Percentiles rank a stretch among this genome's conserved stretches.
Evolutionary conservation across 2,888 invertebrate species (phyloP).

Genomic region (Nasonovia ribisnigri): DNA sequence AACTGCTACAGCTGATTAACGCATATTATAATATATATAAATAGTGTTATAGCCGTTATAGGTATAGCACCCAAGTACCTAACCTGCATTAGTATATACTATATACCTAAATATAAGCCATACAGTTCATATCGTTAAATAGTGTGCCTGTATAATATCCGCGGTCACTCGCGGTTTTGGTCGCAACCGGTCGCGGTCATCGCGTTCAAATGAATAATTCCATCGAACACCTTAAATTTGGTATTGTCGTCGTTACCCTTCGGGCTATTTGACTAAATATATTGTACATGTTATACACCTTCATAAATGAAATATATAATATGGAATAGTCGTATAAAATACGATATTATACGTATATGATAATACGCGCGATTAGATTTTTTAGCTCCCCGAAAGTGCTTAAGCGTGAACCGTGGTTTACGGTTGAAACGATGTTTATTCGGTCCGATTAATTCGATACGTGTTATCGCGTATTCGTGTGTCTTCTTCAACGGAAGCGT

Average conservation of each 20-base stretch:
- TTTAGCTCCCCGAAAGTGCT: neutral
- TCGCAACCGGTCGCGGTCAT: neutral
- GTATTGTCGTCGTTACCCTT: neutral
- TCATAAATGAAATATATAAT: neutral
- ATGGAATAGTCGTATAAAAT: neutral
- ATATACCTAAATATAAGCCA: neutral
- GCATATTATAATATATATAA: neutral
- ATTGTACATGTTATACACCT: neutral
- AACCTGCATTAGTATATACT: neutral
- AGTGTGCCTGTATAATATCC: neutral
- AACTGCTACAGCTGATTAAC: neutral
- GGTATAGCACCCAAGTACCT: neutral
- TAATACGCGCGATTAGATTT: neutral
- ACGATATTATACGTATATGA: neutral
- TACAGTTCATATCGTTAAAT: neutral
- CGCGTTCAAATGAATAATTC: neutral
- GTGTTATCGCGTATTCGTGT: neutral
- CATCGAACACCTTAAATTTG: neutral
- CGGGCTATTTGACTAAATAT: neutral
- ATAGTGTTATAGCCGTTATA: neutral
- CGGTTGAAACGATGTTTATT: slow-evolving; percentile 24
- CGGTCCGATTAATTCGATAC: slow-evolving; percentile 36
- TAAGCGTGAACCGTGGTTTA: slow-evolving; percentile 27
- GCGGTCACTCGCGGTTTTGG: slow-evolving; percentile 33
- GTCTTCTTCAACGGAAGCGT: neutral